A percentile compares a stretch with the other conserved stretches of the same genome.
Evolutionary conservation across 2,888 invertebrate species (phyloP).

Genomic region (Amblyjoppa proteus): DNA sequence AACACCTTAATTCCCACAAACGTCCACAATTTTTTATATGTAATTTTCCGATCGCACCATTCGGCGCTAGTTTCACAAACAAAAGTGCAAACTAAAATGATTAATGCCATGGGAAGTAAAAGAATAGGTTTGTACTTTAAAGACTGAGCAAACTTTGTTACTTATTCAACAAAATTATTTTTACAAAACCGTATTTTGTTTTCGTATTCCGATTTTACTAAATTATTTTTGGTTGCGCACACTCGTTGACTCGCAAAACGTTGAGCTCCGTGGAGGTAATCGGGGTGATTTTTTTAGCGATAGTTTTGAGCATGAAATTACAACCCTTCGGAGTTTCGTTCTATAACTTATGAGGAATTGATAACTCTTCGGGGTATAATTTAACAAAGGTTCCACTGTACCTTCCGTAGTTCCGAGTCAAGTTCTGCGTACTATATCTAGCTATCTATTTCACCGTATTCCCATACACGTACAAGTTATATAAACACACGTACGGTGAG

Average conservation of each 20-base stretch:
- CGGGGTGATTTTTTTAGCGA: background rate
- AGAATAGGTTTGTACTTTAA: no score
- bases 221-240: background rate
- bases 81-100: no score
- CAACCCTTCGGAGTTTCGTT: background rate
- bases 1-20: no score
- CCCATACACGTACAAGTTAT: background rate
- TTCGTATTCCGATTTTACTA: no score
- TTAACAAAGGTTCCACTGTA: background rate
- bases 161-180: no score
- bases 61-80: no score
- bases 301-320: background rate
- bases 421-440: slow-evolving; percentile 23
- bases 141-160: no score
- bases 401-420: background rate
- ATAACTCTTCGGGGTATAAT: background rate
- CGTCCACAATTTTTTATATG: no score
- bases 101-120: no score
- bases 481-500: slow-evolving; percentile 41
- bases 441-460: slow-evolving; percentile 24
- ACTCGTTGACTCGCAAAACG: background rate
- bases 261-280: background rate
- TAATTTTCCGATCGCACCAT: no score
- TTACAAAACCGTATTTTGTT: no score
- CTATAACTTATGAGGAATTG: background rate